phyloP scores from a whole-genome alignment of 2,113 vertebrate species.

The Salvelinus alpinus region DNA sequence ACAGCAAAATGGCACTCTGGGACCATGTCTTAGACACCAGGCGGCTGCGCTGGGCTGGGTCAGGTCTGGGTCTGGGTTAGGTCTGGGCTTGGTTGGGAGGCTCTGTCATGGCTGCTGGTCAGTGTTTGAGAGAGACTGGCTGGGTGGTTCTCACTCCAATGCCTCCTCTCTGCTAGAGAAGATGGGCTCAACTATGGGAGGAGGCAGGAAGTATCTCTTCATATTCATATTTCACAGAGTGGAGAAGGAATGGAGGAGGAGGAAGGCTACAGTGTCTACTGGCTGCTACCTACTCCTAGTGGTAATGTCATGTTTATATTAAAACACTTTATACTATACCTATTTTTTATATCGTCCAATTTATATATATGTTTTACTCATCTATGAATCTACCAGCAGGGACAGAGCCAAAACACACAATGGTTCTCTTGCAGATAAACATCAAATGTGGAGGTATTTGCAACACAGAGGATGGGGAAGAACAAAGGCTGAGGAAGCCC shows the following conservation, averaged over 20 bases:
- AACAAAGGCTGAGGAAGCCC: conserved; percentile 58
- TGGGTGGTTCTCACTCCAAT: not conserved
- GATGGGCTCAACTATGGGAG: not conserved
- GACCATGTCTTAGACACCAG: conserved; percentile 49
- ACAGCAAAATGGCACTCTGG: conserved; percentile 60
- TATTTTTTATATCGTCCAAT: not conserved
- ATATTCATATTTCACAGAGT: conserved; percentile 10
- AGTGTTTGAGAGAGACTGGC: conserved; percentile 7
- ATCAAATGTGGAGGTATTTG: conserved; percentile 26
- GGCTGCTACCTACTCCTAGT: not conserved
- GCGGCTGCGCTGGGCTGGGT: conserved; percentile 9
- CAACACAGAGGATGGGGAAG: conserved; percentile 44
- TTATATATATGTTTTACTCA: too few relatives aligned
- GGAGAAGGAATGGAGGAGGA: not conserved
- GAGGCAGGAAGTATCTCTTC: not conserved
- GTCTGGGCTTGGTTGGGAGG: conserved; percentile 9
- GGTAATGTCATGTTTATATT: not conserved
- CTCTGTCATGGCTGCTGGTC: conserved; percentile 30
- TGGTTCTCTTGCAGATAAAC: conserved; percentile 20
- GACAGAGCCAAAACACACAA: conserved; percentile 24
- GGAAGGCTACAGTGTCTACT: not conserved
- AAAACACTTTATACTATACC: not conserved
- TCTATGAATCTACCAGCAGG: not conserved
- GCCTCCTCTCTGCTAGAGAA: not conserved
- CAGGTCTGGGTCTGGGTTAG: not conserved